Evolutionary conservation across 1,140 invertebrate species (phyloP).

Genomic region (Sycophaga agraensis): DNA sequence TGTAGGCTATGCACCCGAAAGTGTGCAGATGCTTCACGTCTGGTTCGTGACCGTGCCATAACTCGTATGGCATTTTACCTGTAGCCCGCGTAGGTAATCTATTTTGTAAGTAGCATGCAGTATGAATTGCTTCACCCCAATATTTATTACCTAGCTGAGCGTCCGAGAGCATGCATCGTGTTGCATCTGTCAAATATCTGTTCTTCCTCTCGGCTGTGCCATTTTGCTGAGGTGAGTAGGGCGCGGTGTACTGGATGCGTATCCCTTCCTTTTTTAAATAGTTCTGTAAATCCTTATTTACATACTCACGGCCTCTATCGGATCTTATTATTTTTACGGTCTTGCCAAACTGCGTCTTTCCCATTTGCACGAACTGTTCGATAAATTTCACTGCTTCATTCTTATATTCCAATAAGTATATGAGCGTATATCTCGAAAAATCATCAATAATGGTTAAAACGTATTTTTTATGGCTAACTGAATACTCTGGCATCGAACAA

Average conservation of each 20-base stretch:
- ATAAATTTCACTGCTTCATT: neutral
- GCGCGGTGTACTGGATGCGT: neutral
- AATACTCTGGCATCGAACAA: neutral
- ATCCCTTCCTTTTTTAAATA: neutral
- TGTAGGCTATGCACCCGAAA: slow-evolving; percentile 18
- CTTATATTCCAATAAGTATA: neutral
- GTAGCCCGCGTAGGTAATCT: slow-evolving; percentile 2
- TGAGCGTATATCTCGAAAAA: neutral
- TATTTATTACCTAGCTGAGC: neutral
- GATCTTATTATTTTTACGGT: slow-evolving; percentile 25
- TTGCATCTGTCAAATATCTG: neutral
- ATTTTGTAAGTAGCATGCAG: slow-evolving; percentile 39
- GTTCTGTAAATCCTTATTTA: neutral
- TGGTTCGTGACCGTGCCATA: slow-evolving; percentile 19
- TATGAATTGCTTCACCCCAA: neutral
- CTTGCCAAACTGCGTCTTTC: slow-evolving; percentile 35
- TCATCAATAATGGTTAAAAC: neutral
- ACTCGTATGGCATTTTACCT: slow-evolving; percentile 29
- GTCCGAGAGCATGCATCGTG: neutral
- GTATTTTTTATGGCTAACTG: slow-evolving; percentile 26
- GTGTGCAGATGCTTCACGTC: slow-evolving; percentile 5
- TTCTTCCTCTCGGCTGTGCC: neutral
- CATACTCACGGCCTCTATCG: neutral
- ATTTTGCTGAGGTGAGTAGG: neutral
- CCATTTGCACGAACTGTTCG: neutral